Base-by-base conservation (phyloP, 2,797 vertebrate genomes). In the Hipposideros larvatus region DNA sequence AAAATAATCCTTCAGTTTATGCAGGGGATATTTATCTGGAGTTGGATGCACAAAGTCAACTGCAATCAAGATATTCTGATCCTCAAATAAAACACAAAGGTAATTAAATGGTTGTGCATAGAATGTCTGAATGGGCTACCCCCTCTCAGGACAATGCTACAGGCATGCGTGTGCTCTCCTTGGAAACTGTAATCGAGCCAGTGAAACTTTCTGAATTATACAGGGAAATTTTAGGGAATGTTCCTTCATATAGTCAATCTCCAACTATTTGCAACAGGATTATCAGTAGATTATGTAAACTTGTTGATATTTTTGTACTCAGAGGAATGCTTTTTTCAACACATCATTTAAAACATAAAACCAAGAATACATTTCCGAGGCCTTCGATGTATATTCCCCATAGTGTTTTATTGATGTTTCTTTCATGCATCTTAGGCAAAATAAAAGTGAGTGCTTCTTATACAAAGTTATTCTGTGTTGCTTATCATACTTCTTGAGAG, bases 341-440 rank as follows among this genome's bases (percentile, higher is more conserved):
- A 55, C 7, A 63, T 65, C 77, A 51, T 66, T 93, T 85, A 65
- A 96, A 97, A 46, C 53, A 87, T 84, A 88, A 90, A 80, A 41
- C 68, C 4, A 88, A 61, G 57, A 83, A 46, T 74, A 37, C 1
- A 19, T 21, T 66, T 5, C 21, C 70, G 24, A 91, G 55, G 6
- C 2, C 7, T 1, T 77, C 57, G 63, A 85, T 77, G 77, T 22
- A 34, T 86, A 80, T 77, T 61, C 24, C 3, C 31, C 59, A 10
- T 51, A 91, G 10, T 74, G 22, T 91, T 94, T 94, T 85, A 73
- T 91, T 82, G 87, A 88, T 80, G 19, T 66, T 74, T 73, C 37
- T 87, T 83, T 66, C 28, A 94, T 75, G 91, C 7, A 89, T 79
- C 21, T 15, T 77, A 37, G 66, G 16, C 28, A 74, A 75, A 91